These are phyloP conservation scores for Myripristis jacobus DNA, from an alignment of 2,797 vertebrate genomes.

Conservation along the genomic window DNA sequence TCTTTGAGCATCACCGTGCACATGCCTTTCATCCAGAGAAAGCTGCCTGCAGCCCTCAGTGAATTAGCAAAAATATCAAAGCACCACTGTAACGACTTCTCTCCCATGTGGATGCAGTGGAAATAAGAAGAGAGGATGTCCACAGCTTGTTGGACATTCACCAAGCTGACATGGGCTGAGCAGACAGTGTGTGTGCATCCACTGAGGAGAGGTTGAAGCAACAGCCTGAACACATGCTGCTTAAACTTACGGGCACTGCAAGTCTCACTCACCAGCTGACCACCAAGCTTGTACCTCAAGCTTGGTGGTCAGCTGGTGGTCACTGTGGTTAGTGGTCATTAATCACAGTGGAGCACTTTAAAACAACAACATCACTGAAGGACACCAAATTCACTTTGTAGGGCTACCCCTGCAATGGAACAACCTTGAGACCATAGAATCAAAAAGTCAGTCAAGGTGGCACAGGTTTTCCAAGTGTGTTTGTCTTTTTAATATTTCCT, in stretches of 20 bases:
- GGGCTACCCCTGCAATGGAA: conserved; percentile 3
- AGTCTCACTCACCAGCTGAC: conserved; percentile 59
- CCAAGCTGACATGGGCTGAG: conserved; percentile 62
- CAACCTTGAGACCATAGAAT: not conserved
- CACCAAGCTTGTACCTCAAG: conserved; percentile 47
- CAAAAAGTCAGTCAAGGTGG: not conserved
- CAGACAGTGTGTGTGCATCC: conserved; percentile 54
- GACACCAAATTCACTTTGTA: conserved; percentile 27
- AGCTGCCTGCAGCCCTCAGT: conserved; percentile 35
- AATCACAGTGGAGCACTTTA: conserved; percentile 48
- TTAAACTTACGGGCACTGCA: conserved; percentile 55
- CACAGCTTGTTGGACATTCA: conserved; percentile 60
- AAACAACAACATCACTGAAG: conserved; percentile 46
- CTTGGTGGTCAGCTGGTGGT: too few relatives aligned
- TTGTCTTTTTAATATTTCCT: not conserved
- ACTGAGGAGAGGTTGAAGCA: conserved; percentile 57
- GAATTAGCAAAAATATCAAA: conserved; percentile 64
- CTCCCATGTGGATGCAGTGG: conserved; percentile 46
- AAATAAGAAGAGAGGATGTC: conserved; percentile 41
- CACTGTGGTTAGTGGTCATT: too few relatives aligned
- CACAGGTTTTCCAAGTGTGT: not conserved
- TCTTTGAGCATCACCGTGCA: conserved; percentile 59
- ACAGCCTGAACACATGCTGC: conserved; percentile 67
- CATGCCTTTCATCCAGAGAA: conserved; percentile 44
- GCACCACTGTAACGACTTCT: conserved; percentile 60